Evolutionary conservation across 2,113 vertebrate genomes (phyloP).

Genomic region (Aldabrachelys gigantea): DNA sequence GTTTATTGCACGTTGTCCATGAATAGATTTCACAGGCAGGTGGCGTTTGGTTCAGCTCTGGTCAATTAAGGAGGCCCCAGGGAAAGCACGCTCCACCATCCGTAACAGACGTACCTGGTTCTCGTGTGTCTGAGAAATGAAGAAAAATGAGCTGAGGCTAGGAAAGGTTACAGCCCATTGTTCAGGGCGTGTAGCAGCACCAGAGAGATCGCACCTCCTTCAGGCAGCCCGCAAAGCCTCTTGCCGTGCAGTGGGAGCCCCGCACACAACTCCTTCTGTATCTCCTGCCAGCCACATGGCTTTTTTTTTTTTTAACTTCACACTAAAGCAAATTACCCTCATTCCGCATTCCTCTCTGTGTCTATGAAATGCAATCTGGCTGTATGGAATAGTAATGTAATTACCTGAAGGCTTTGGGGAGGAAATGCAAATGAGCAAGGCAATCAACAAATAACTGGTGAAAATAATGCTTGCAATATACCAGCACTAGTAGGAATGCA

Average conservation of each 20-base stretch:
- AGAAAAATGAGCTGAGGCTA: rapidly evolving
- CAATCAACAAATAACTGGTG: not conserved
- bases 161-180: rapidly evolving
- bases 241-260: not conserved
- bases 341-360: not conserved
- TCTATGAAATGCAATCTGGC: not conserved
- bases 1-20: not conserved
- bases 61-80: not conserved
- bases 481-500: not conserved
- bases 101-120: not conserved
- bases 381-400: not conserved
- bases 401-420: not conserved
- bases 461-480: not conserved
- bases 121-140: not conserved
- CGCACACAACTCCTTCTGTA: rapidly evolving
- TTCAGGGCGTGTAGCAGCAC: not conserved
- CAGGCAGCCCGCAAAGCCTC: not conserved
- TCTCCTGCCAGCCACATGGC: rapidly evolving
- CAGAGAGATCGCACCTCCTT: not conserved
- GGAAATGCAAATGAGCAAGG: not conserved
- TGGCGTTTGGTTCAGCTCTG: not conserved
- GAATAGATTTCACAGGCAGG: not conserved
- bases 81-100: rapidly evolving
- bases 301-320: not conserved
- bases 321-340: not conserved